Base-by-base conservation (phyloP, 1,140 invertebrate species). In the Neodiprion fabricii region DNA sequence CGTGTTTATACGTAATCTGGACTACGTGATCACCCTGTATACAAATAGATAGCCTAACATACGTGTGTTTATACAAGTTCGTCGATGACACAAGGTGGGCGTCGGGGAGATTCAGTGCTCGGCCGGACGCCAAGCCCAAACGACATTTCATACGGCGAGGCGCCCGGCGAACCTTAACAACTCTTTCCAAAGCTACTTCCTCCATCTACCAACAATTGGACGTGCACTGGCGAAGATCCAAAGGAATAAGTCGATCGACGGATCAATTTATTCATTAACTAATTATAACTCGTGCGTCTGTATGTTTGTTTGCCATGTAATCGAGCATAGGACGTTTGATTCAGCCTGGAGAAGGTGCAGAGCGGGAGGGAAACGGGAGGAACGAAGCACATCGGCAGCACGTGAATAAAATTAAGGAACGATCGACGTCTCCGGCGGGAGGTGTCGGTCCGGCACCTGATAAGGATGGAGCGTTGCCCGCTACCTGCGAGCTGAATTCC, bases 81-180 rank as follows among this genome's bases (percentile, higher is more conserved):
- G 48, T 75, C 74, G 80, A 75, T 75, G 80, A 82, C 80, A 80
- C 75, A 70, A 71, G 72, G 80, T 82, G 80, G 80, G 80, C 80
- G 80, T 82, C 66, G 72, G 65, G 79, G 81, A 82, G 80, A 82
- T 82, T 82, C 80, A 82, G 80, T 82, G 70, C 76, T 70, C 70
- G 74, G 76, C 76, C 53, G 67, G 48, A 72, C 49, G 76, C 79
- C 80, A 79, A 81, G 78, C 78, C 80, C 78, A 81, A 80, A 81
- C 72, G 72, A 72, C 80, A 80, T 81, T 81, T 79, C 79, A 79
- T 80, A 81, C 77, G 79, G 80, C 8, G 53, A 12, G 53, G 53
- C 53, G 53, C 53, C 53, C 53, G 53, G 53, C 53, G 11, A 61
- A 61, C 53, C 53, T 61, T 61, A 61, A 61, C 53, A 61, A 61